These are phyloP conservation scores for Nephrotoma flavescens DNA, from an alignment of 2,888 invertebrate species.

Conservation along the genomic window DNA sequence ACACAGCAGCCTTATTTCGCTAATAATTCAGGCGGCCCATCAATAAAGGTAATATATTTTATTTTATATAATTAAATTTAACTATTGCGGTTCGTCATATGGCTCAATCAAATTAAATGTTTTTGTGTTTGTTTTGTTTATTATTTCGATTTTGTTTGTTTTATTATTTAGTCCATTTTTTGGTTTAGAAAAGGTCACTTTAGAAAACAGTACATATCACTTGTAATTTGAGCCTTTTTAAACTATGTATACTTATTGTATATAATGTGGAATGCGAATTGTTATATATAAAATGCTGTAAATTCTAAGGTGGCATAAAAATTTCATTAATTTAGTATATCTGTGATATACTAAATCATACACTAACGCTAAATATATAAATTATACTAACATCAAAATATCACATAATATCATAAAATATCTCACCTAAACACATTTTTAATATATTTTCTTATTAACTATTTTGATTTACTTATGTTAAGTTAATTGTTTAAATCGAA, in stretches of 20 bases:
- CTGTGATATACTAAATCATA: neutral
- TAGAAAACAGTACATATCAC: neutral
- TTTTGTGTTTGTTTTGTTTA: neutral
- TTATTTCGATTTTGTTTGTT: neutral
- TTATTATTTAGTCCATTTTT: neutral
- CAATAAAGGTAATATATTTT: constrained; percentile 35
- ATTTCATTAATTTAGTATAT: neutral
- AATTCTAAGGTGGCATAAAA: neutral
- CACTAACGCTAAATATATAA: neutral
- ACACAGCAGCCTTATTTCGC: constrained; percentile 74
- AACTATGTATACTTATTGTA: neutral
- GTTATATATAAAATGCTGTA: neutral
- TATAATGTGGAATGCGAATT: neutral
- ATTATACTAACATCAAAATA: neutral
- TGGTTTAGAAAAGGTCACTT: neutral
- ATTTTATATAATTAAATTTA: constrained; percentile 13
- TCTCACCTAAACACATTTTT: neutral
- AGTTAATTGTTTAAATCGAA: neutral
- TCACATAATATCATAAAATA: neutral
- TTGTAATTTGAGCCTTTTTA: neutral
- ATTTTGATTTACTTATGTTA: neutral
- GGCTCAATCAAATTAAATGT: neutral
- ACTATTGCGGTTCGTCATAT: neutral
- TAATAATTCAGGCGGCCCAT: constrained; percentile 60
- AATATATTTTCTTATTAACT: neutral